Evolutionary conservation across 2,113 vertebrate genomes (phyloP).

Genomic region (Mastomys coucha): DNA sequence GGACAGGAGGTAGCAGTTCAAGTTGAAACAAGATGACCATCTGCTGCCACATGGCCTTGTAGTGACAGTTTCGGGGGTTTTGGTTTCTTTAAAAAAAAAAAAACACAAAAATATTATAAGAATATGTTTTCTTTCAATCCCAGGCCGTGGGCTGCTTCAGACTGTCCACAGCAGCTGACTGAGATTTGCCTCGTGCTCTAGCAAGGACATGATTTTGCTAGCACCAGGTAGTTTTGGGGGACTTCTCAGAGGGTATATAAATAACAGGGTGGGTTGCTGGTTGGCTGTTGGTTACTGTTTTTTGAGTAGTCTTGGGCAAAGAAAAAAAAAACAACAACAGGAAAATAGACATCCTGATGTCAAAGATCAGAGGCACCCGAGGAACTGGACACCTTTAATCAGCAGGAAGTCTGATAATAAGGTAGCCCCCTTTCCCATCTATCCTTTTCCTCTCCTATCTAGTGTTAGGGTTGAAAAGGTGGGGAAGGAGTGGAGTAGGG

Average conservation of each 20-base stretch:
- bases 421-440: neutral
- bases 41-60: neutral
- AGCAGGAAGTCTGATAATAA: neutral
- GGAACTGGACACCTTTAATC: neutral
- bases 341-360: neutral
- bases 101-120: neutral
- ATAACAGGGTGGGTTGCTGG: neutral
- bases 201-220: neutral
- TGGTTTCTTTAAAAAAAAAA: neutral
- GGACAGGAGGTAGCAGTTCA: neutral
- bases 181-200: neutral
- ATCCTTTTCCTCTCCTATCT: neutral
- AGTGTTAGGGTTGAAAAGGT: neutral
- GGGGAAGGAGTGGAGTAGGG: neutral
- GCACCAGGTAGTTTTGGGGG: neutral
- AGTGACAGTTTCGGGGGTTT: neutral
- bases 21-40: neutral
- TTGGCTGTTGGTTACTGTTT: neutral
- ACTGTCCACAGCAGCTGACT: neutral
- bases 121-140: neutral
- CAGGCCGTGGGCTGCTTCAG: neutral
- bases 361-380: neutral
- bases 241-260: neutral
- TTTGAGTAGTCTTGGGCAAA: neutral
- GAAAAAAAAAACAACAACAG: neutral